These are phyloP conservation scores for Campylomormyrus tamandua DNA, from an alignment of 2,113 vertebrate species.

Conservation along the genomic window DNA sequence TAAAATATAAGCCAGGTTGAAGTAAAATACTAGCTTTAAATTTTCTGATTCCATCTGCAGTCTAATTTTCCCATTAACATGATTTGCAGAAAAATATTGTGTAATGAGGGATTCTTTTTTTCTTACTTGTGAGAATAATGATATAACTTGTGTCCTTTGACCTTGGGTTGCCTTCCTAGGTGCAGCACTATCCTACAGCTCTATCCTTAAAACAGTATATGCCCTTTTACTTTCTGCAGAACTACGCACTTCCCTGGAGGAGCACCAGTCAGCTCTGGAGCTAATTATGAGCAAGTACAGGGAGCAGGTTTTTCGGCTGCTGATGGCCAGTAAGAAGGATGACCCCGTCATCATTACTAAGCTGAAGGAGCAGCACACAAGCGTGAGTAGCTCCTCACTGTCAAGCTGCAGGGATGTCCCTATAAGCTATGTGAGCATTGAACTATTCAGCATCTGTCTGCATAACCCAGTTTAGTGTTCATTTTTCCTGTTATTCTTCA, in stretches of 20 bases:
- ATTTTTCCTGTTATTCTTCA: not conserved
- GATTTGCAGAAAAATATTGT: not conserved
- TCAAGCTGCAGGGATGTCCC: not conserved
- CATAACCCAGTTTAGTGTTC: not conserved
- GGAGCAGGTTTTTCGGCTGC: constrained; percentile 87
- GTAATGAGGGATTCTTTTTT: not conserved
- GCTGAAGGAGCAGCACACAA: constrained; percentile 91
- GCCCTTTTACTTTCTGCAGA: constrained; percentile 55
- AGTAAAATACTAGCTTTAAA: not conserved
- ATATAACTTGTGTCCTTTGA: not conserved
- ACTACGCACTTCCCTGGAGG: constrained; percentile 82
- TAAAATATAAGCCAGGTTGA: not conserved
- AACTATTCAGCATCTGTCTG: not conserved
- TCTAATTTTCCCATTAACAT: not conserved
- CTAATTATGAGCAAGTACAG: constrained; percentile 98
- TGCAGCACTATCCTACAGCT: not conserved
- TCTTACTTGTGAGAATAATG: not conserved
- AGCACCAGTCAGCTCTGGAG: constrained; percentile 94
- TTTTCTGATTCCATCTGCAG: not conserved
- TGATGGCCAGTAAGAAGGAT: constrained; percentile 90
- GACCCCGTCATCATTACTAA: constrained; percentile 80
- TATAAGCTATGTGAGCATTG: not conserved
- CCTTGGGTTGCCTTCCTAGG: not conserved
- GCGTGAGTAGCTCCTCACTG: constrained; percentile 54
- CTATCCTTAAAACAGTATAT: not conserved